Base-by-base conservation (phyloP, 2,113 vertebrate genomes). In the Mustela lutreola region DNA sequence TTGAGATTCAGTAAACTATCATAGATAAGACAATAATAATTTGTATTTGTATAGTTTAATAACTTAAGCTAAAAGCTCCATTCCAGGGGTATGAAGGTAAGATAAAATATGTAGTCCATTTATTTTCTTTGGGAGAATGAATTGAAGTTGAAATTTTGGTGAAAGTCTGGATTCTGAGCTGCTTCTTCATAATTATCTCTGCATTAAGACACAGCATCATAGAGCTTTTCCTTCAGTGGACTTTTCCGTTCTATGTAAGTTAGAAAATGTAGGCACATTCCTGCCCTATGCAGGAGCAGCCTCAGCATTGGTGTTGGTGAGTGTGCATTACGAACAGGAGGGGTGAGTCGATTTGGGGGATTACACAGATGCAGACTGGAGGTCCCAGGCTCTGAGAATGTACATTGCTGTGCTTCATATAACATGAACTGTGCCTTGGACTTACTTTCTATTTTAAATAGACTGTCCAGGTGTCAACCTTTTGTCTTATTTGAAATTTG, bases 401-500 rank as follows among this genome's bases (percentile, higher is more conserved):
- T 76, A 28, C 31, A 73, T 24, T 53, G 42, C 67, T 12, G 1
- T 70, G 22, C 22, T 60, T 24, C 15, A 82, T 81, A 16, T 65
- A 83, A 83, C 65, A 16, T 58, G 48, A 91, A 70, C 50, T 71
- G 26, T 87, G 56, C 24, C 22, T 36, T 93, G 83, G 67, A 36
- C 45, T 7, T 53, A 62, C 65, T 92, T 94, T 60, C 16, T 50
- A 56, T 82, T 95, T 91, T 96, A 71, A 89, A 76, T 53, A 76
- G 6, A 78, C 36, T 82, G 12, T 5, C 65, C 42, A 60, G 73
- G 7, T 39, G 22, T 60, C 26, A 92, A 33, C 14, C 28, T 80
- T 76, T 94, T 60, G 21, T 48, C 22, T 89, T 96, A 76, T 60
- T 88, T 95, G 86, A 70, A 18, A 81, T 94, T 81, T 90, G 80